Evolutionary conservation across 2,888 invertebrate genomes (phyloP).

Genomic region (Cinara cedri): DNA sequence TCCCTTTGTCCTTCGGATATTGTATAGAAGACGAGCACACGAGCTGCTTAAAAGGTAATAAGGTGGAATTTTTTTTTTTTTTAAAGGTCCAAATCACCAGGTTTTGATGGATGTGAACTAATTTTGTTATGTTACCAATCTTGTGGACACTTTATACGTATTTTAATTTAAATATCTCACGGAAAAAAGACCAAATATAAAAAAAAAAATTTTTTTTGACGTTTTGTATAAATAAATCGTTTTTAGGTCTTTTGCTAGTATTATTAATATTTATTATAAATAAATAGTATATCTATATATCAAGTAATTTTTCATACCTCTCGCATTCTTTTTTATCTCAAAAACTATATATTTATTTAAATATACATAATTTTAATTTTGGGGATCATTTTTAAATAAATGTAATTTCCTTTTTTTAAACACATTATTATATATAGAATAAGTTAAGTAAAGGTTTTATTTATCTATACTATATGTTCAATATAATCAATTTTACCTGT

Average conservation of each 20-base stretch:
- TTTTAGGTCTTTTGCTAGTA: neutral
- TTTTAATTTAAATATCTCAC: slow-evolving; percentile 27
- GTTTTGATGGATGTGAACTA: slow-evolving; percentile 40
- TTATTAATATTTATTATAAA: too few relatives aligned
- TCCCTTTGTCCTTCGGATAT: slow-evolving; percentile 34
- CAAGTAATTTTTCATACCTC: too few relatives aligned
- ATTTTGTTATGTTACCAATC: slow-evolving; percentile 21
- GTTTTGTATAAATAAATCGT: neutral
- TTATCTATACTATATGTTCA: too few relatives aligned
- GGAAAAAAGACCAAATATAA: neutral
- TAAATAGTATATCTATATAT: too few relatives aligned
- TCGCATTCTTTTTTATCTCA: too few relatives aligned
- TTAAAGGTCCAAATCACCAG: slow-evolving; percentile 41
- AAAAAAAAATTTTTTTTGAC: neutral
- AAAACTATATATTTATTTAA: too few relatives aligned
- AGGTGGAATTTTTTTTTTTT: slow-evolving; percentile 27
- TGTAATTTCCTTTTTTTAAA: too few relatives aligned
- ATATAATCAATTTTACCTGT: too few relatives aligned
- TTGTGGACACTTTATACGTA: neutral
- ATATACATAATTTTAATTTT: too few relatives aligned
- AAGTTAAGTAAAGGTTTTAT: too few relatives aligned
- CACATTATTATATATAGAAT: too few relatives aligned
- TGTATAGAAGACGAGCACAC: slow-evolving; percentile 33
- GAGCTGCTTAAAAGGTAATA: slow-evolving; percentile 46
- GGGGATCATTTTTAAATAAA: too few relatives aligned